Evolutionary conservation across 2,888 invertebrate species (phyloP), one percentile per base, ranked within the genome.

Genomic region (Ryuthela nishihirai): DNA sequence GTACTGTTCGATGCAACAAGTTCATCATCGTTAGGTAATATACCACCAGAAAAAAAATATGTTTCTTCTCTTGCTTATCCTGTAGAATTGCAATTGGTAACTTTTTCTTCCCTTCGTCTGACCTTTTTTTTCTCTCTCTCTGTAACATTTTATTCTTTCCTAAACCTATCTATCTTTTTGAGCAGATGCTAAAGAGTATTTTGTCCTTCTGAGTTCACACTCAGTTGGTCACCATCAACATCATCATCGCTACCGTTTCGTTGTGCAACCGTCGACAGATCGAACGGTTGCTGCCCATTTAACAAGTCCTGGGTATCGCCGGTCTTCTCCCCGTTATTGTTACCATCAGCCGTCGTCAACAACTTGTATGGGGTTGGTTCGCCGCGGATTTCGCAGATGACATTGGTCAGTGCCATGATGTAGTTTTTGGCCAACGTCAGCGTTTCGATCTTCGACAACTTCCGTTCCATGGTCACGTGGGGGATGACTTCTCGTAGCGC

Each of bases 391-490:
- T 66, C 83, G 73, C 88, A 86, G 68, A 90, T 87, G 64, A 88
- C 85, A 74, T 89, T 89, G 23, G 89, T 89, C 63, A 91, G 78
- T 12, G 90, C 88, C 78, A 88, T 89, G 61, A 91, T 89, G 74
- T 90, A 91, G 76, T 90, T 89, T 77, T 88, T 88, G 68, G 90
- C 90, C 72, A 91, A 77, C 9, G 89, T 89, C 61, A 91, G 76
- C 0, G 90, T 91, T 76, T 90, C 90, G 68, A 91, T 88, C 77
- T 91, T 91, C 6, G 88, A 88, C 59, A 91, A 77, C 70, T 88
- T 86, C 55, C 88, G 79, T 67, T 88, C 88, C 76, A 87, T 85
- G 73, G 86, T 85, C 32, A 90, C 85, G 70, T 90, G 90, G 0
- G 90, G 89, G 67, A 90, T 88, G 2, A 90, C 90, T 71, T 87